These are phyloP conservation scores for Andinoacara biseriatus DNA, from an alignment of 2,113 vertebrate species.

Conservation along the genomic window DNA sequence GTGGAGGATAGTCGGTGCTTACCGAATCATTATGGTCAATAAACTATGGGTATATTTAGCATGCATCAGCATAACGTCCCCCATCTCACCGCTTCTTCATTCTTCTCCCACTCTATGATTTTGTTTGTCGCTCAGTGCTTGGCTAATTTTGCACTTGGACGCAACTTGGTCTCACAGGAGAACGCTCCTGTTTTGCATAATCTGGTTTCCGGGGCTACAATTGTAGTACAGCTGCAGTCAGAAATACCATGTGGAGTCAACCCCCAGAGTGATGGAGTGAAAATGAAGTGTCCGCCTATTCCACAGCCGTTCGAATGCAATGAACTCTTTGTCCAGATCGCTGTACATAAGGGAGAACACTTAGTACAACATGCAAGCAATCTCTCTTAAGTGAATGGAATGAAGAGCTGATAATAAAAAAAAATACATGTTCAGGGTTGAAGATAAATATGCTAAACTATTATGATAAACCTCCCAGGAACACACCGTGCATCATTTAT, in stretches of 20 bases:
- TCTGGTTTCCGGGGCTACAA: conserved; percentile 57
- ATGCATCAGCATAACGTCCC: conserved; percentile 26
- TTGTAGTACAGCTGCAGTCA: conserved; percentile 48
- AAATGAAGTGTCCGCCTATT: conserved; percentile 46
- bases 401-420: not conserved
- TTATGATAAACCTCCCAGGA: not conserved
- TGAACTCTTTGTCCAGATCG: conserved; percentile 5
- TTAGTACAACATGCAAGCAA: not conserved
- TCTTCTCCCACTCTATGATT: conserved; percentile 37
- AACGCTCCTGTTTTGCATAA: conserved; percentile 60
- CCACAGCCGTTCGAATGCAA: conserved; percentile 24
- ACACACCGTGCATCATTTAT: not conserved
- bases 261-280: conserved; percentile 28
- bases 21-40: conserved; percentile 60
- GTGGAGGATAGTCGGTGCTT: conserved; percentile 33
- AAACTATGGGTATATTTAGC: conserved; percentile 57
- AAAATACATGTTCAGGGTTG: not conserved
- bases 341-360: not conserved
- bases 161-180: conserved; percentile 62
- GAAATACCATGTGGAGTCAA: conserved; percentile 28
- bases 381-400: not conserved
- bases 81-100: not conserved
- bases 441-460: conserved; percentile 19
- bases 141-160: conserved; percentile 62
- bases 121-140: conserved; percentile 52